A percentile compares a stretch with the other conserved stretches of the same genome.
These are phyloP conservation scores for Troglohyphantes excavatus DNA, from an alignment of 2,888 invertebrate genomes.

Conservation along the genomic window DNA sequence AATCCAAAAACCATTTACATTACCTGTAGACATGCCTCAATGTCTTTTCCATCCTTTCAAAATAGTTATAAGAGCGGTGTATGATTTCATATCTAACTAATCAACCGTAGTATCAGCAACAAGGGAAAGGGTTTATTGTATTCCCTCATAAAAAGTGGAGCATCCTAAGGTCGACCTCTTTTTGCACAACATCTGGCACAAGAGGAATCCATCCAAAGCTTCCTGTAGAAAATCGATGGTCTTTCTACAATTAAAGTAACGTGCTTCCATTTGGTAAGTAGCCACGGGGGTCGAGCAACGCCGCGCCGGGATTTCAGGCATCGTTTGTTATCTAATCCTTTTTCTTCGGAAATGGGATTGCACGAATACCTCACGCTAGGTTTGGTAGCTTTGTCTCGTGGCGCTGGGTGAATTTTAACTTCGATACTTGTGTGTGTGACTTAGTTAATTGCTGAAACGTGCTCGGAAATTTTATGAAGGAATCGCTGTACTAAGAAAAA, in stretches of 20 bases:
- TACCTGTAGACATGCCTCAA: not conserved
- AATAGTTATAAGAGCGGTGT: not conserved
- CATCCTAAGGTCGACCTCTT: slow-evolving; percentile 52
- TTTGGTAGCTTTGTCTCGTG: slow-evolving; percentile 1
- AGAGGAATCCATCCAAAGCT: slow-evolving; percentile 10
- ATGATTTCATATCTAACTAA: slow-evolving; percentile 29
- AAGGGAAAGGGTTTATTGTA: slow-evolving; percentile 6
- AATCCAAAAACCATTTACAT: not conserved
- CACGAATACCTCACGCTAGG: slow-evolving; percentile 4
- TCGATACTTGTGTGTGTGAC: too few relatives aligned
- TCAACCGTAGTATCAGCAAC: not conserved
- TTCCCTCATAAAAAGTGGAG: slow-evolving; percentile 21
- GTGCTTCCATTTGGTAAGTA: slow-evolving; percentile 44
- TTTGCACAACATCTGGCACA: slow-evolving; percentile 38
- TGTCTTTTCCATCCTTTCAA: not conserved
- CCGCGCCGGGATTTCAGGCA: slow-evolving; percentile 18
- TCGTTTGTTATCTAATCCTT: slow-evolving; percentile 60
- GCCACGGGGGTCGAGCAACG: slow-evolving; percentile 15
- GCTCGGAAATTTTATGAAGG: not conserved
- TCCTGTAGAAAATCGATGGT: slow-evolving; percentile 45
- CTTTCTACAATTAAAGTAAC: slow-evolving; percentile 51
- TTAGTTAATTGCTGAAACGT: slow-evolving; percentile 11
- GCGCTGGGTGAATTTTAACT: slow-evolving; percentile 14
- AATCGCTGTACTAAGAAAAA: too few relatives aligned
- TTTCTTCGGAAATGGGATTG: slow-evolving; percentile 9